A percentile compares a stretch with the other conserved stretches of the same genome.
These are phyloP conservation scores for Rhorus exstirpatorius DNA, from an alignment of 2,888 invertebrate genomes.

Conservation along the genomic window DNA sequence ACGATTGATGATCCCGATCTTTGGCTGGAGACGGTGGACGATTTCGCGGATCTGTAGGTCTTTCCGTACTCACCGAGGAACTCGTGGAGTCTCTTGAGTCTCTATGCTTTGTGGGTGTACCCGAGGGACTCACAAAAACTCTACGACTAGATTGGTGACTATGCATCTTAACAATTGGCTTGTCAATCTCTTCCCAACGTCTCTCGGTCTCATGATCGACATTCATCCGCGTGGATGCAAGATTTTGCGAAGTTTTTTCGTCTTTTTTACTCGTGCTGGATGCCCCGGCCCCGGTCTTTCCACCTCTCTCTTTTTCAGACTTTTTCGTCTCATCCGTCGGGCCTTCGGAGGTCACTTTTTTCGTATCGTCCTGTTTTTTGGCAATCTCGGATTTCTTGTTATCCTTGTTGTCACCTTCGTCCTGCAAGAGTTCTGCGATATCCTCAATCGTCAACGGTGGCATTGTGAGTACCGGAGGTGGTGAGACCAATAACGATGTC, in stretches of 20 bases:
- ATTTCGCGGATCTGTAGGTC: constrained; percentile 68
- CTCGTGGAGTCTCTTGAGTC: constrained; percentile 51
- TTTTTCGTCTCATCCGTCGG: constrained; percentile 50
- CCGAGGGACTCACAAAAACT: constrained; percentile 47
- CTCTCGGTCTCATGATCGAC: constrained; percentile 75
- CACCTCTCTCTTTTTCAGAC: constrained; percentile 51
- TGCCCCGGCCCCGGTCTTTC: constrained; percentile 12
- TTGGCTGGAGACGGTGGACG: constrained; percentile 67
- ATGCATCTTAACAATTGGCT: constrained; percentile 77
- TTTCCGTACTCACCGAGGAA: constrained; percentile 54
- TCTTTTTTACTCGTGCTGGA: constrained; percentile 56
- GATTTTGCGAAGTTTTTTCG: constrained; percentile 53
- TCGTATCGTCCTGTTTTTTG: constrained; percentile 1
- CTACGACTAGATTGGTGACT: constrained; percentile 55
- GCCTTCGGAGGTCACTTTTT: background rate
- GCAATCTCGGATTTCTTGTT: constrained; percentile 64
- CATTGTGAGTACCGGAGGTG: constrained; percentile 78
- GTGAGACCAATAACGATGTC: constrained; percentile 77
- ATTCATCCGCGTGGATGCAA: constrained; percentile 62
- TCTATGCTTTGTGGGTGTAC: constrained; percentile 46
- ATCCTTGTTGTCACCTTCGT: constrained; percentile 83
- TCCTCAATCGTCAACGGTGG: constrained; percentile 84
- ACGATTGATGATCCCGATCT: constrained; percentile 49
- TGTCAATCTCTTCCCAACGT: constrained; percentile 80
- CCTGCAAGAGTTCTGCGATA: constrained; percentile 80